A percentile compares a stretch with the other conserved stretches of the same genome.
phyloP scores from a whole-genome alignment of 2,888 invertebrate genomes.

The Pterostichus niger region DNA sequence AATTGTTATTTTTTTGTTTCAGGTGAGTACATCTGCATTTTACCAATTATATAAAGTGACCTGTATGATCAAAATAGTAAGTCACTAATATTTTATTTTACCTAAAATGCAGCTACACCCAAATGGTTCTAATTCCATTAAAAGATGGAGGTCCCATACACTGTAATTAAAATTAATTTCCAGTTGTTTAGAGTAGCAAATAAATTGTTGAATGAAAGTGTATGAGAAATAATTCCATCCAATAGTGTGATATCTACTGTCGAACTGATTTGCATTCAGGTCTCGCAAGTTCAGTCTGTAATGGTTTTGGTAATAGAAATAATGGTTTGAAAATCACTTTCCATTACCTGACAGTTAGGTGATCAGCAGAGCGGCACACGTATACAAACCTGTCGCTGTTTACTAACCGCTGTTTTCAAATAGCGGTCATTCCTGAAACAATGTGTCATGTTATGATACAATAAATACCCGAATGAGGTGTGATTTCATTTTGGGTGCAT shows the following conservation, averaged over 20 bases:
- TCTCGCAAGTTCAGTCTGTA: conserved; percentile 41
- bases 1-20: no score
- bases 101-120: no score
- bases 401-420: background rate
- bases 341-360: conserved; percentile 30
- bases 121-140: no score
- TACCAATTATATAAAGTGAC: no score
- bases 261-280: conserved; percentile 54
- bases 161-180: background rate
- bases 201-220: background rate
- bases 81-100: no score
- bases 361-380: background rate
- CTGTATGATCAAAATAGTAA: no score
- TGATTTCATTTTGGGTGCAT: no score
- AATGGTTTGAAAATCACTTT: conserved; percentile 55
- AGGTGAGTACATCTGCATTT: no score
- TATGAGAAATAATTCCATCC: background rate
- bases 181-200: no score
- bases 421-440: background rate
- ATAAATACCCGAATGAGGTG: no score
- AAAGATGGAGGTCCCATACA: background rate
- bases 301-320: conserved; percentile 57
- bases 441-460: background rate
- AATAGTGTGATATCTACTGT: background rate
- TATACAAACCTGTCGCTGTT: background rate